Conservation (phyloP, 2,113 vertebrate genomes). For the Petroica traversi region DNA sequence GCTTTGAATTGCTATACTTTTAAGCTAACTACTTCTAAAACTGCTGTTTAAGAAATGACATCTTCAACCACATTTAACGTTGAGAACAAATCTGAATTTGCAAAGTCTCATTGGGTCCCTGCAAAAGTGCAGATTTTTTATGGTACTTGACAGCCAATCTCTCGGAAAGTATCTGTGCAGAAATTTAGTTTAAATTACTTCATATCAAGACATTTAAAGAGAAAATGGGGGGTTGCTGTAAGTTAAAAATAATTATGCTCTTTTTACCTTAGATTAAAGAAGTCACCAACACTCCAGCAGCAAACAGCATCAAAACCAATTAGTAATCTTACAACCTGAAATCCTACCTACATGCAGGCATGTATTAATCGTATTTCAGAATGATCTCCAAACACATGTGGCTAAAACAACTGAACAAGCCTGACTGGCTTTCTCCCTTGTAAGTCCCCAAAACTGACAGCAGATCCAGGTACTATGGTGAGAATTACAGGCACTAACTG, state of each 20-base stretch:
- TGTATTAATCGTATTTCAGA: not conserved
- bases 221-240: conserved; percentile 53
- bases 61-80: conserved; percentile 71
- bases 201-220: conserved; percentile 57
- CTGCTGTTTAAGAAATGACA: conserved; percentile 76
- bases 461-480: fast-evolving
- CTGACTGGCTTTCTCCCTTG: not conserved
- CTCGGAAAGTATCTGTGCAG: conserved; percentile 64
- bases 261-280: conserved; percentile 44
- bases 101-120: conserved; percentile 65
- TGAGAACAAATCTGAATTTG: conserved; percentile 69
- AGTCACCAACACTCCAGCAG: not conserved
- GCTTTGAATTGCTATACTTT: conserved; percentile 76
- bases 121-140: conserved; percentile 36
- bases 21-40: conserved; percentile 78
- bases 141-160: conserved; percentile 70
- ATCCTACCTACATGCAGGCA: not conserved
- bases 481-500: not conserved
- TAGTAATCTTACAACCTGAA: conserved; percentile 51
- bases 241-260: conserved; percentile 63
- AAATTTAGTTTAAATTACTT: conserved; percentile 75
- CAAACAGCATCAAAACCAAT: conserved; percentile 63
- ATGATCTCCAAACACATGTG: fast-evolving
- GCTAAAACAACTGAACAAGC: not conserved
- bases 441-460: not conserved